These are phyloP conservation scores for Eumeta japonica DNA, from an alignment of 1,140 invertebrate species.

Conservation along the genomic window DNA sequence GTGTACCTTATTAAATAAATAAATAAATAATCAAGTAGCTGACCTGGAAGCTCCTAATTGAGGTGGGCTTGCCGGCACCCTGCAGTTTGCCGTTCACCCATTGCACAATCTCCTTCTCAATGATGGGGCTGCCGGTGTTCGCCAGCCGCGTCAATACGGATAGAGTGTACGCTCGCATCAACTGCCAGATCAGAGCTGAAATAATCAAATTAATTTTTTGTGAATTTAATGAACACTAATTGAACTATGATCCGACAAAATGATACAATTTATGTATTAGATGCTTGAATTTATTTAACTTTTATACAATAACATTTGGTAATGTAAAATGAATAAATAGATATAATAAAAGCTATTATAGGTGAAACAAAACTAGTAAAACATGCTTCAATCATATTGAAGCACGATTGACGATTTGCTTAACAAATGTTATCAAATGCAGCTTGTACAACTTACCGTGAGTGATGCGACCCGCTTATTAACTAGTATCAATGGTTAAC, in stretches of 20 bases:
- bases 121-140: conserved; percentile 82
- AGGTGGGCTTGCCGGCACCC: conserved; percentile 74
- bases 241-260: too few species aligned
- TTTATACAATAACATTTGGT: too few species aligned
- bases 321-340: too few species aligned
- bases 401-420: too few species aligned
- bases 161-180: conserved; percentile 98
- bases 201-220: background rate
- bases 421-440: too few species aligned
- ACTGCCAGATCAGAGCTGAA: conserved; percentile 95
- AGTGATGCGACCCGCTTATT: too few species aligned
- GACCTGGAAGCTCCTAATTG: conserved; percentile 80
- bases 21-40: too few species aligned
- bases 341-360: background rate
- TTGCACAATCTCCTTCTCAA: conserved; percentile 92
- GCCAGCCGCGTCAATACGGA: conserved; percentile 88
- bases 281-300: too few species aligned
- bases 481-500: too few species aligned
- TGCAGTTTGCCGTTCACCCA: conserved; percentile 96
- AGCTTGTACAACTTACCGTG: too few species aligned
- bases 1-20: background rate
- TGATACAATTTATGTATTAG: background rate
- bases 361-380: background rate
- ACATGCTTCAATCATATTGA: too few species aligned
- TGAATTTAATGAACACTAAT: background rate